phyloP scores from a whole-genome alignment of 2,797 vertebrate species.

The Tapera naevia region DNA sequence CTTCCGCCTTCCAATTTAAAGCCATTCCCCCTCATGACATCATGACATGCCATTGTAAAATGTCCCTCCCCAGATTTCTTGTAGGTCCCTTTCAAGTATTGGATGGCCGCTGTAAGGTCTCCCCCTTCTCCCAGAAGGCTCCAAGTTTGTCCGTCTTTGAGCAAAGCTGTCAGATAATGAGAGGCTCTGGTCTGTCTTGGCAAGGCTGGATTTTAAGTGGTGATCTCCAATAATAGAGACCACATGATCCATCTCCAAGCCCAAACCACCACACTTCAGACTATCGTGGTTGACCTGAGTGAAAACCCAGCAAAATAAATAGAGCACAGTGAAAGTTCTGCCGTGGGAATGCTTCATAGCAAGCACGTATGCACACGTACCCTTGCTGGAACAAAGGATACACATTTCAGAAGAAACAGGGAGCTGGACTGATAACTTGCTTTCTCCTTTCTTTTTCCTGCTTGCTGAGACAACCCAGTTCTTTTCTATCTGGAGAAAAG shows the following conservation, averaged over 20 bases:
- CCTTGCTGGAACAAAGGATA: background rate
- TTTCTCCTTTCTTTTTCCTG: background rate
- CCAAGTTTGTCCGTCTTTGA: background rate
- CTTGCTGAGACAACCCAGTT: background rate
- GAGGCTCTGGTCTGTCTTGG: background rate
- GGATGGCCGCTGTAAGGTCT: too few relatives aligned
- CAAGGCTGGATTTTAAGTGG: background rate
- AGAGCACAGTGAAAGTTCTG: background rate
- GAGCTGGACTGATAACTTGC: background rate
- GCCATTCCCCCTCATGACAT: too few relatives aligned
- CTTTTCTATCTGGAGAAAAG: background rate
- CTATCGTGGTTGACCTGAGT: background rate
- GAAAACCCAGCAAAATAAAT: background rate
- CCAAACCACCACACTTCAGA: background rate
- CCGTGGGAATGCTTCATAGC: background rate
- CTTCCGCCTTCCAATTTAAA: too few relatives aligned
- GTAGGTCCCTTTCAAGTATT: too few relatives aligned
- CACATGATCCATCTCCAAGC: background rate
- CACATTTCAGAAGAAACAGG: background rate
- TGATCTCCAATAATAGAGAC: background rate
- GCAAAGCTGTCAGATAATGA: background rate
- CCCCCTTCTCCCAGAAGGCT: background rate
- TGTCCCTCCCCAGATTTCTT: too few relatives aligned
- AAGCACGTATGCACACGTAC: background rate
- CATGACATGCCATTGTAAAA: too few relatives aligned